A percentile compares a stretch with the other conserved stretches of the same genome.
These are phyloP conservation scores for Bubo scandiacus DNA, from an alignment of 2,113 vertebrate genomes.

Conservation along the genomic window DNA sequence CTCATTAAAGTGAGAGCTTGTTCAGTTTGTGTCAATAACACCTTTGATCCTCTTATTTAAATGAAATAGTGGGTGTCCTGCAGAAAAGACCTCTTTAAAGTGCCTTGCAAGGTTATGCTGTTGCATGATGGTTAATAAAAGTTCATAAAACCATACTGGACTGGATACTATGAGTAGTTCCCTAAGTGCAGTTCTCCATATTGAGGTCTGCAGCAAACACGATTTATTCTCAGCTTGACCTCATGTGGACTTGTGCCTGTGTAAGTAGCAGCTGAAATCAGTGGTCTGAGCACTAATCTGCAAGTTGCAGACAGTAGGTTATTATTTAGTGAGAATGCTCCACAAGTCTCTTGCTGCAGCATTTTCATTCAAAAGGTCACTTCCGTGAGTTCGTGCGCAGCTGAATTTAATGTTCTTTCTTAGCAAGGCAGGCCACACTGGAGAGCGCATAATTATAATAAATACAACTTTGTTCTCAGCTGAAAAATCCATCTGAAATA, in stretches of 20 bases:
- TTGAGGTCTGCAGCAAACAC: neutral
- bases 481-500: conserved; percentile 64
- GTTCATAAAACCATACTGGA: neutral
- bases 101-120: neutral
- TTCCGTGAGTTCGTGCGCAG: conserved; percentile 39
- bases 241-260: conserved; percentile 12
- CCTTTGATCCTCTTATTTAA: conserved; percentile 5
- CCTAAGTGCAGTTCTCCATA: neutral
- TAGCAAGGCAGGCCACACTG: conserved; percentile 48
- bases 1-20: neutral
- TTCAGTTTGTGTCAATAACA: neutral
- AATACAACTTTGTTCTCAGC: conserved; percentile 65
- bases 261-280: conserved; percentile 39
- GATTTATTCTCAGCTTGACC: neutral
- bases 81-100: neutral
- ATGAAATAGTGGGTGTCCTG: neutral
- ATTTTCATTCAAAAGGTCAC: conserved; percentile 62
- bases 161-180: neutral
- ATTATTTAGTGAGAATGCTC: conserved; percentile 53
- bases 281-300: conserved; percentile 20
- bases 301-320: conserved; percentile 46
- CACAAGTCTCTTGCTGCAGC: conserved; percentile 3
- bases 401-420: conserved; percentile 66
- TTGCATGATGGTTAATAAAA: neutral
- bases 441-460: conserved; percentile 51